Percentiles rank a stretch among this genome's conserved stretches.
These are phyloP conservation scores for Conger conger DNA, from an alignment of 2,113 vertebrate species.

Conservation along the genomic window DNA sequence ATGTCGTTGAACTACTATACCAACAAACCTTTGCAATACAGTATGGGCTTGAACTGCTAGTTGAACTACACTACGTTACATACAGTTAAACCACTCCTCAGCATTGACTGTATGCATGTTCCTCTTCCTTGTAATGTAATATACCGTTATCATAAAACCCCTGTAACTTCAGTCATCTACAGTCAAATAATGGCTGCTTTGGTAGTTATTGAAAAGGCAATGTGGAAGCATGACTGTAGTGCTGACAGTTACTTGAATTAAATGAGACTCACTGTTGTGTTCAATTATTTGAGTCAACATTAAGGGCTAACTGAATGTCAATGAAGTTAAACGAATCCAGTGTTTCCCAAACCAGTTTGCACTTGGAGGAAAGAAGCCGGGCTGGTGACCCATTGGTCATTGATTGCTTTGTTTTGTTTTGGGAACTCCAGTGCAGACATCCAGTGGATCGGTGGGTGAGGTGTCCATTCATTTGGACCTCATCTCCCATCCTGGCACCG, in stretches of 20 bases:
- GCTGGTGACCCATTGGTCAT: not conserved
- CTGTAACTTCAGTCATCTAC: too few relatives aligned
- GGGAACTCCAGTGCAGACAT: slow-evolving; percentile 64
- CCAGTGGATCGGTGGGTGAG: slow-evolving; percentile 86
- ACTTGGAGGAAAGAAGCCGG: not conserved
- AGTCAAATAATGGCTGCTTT: too few relatives aligned
- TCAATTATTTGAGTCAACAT: not conserved
- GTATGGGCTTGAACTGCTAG: too few relatives aligned
- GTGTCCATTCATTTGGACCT: slow-evolving; percentile 91
- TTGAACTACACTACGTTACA: too few relatives aligned
- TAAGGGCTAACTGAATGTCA: not conserved
- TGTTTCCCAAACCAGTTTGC: not conserved
- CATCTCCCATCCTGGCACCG: slow-evolving; percentile 85
- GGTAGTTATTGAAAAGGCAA: too few relatives aligned
- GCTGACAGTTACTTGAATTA: not conserved
- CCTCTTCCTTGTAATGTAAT: too few relatives aligned
- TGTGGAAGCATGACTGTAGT: not conserved
- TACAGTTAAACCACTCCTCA: too few relatives aligned
- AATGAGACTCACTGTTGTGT: not conserved
- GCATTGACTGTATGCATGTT: too few relatives aligned
- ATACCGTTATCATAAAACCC: too few relatives aligned
- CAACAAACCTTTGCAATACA: too few relatives aligned
- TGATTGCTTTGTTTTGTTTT: slow-evolving; percentile 28
- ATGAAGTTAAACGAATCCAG: not conserved
- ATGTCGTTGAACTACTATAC: too few relatives aligned